Percentiles rank a stretch among this genome's conserved stretches.
Evolutionary conservation across 2,888 invertebrate genomes (phyloP).

Genomic region (Chelonus formosanus): DNA sequence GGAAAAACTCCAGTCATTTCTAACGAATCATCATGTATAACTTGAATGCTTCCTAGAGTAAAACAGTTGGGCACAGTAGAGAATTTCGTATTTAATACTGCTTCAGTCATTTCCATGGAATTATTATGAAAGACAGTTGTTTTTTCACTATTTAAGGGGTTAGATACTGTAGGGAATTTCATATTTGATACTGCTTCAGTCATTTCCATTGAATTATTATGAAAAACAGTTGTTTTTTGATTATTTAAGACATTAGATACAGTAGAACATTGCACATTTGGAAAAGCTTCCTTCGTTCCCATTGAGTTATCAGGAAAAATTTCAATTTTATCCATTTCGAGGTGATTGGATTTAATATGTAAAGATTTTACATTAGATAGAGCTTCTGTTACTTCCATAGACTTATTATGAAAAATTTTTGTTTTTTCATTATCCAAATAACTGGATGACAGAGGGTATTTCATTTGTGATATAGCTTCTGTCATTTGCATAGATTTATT

Average conservation of each 20-base stretch:
- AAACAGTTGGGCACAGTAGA: neutral
- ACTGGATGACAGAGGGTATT: no score
- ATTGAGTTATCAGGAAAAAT: no score
- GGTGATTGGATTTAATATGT: neutral
- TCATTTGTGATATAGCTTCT: slow-evolving; percentile 12
- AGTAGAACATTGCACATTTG: neutral
- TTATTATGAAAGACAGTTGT: neutral
- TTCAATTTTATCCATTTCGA: no score
- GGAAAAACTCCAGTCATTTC: slow-evolving; percentile 37
- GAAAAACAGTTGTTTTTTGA: slow-evolving; percentile 14
- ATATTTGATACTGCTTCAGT: slow-evolving; percentile 20
- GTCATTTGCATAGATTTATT: slow-evolving; percentile 30
- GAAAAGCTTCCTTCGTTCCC: neutral
- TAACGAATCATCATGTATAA: slow-evolving; percentile 32
- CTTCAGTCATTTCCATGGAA: slow-evolving; percentile 40
- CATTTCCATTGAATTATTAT: slow-evolving; percentile 38
- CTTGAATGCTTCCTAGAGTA: neutral
- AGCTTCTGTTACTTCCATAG: slow-evolving; percentile 32
- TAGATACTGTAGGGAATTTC: neutral
- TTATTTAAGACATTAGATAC: neutral
- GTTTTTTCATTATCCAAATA: slow-evolving; percentile 11
- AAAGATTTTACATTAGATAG: neutral
- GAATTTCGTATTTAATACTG: neutral
- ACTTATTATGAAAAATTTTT: slow-evolving; percentile 29
- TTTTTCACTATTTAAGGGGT: neutral